These are phyloP conservation scores for Andinoacara biseriatus DNA, from an alignment of 2,113 vertebrate species.

Conservation along the genomic window DNA sequence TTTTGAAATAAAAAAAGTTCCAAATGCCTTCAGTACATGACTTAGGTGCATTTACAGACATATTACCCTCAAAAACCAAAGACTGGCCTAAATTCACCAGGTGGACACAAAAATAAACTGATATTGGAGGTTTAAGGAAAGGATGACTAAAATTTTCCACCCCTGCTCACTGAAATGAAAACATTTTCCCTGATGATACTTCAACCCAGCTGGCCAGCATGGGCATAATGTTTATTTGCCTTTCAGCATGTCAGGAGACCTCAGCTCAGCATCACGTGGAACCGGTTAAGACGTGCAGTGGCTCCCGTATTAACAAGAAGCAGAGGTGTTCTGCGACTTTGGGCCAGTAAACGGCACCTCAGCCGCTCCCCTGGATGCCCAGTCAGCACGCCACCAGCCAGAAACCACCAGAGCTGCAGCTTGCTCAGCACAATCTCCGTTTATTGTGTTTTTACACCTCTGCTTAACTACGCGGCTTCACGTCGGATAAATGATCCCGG, in stretches of 20 bases:
- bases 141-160: neutral
- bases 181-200: neutral
- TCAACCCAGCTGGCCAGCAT: neutral
- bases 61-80: neutral
- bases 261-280: neutral
- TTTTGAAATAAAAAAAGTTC: neutral
- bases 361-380: slow-evolving; percentile 28
- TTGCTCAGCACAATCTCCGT: slow-evolving; percentile 56
- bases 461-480: slow-evolving; percentile 27
- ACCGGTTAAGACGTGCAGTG: neutral
- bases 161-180: neutral
- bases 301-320: neutral
- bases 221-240: neutral
- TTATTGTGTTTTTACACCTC: slow-evolving; percentile 51
- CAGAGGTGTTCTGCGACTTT: slow-evolving; percentile 16
- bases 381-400: slow-evolving; percentile 62
- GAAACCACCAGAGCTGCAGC: slow-evolving; percentile 45
- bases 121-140: neutral
- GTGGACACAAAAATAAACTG: neutral
- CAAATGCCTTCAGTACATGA: accelerated
- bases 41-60: neutral
- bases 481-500: slow-evolving; percentile 33
- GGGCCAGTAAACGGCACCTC: slow-evolving; percentile 27
- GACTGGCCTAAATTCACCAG: neutral
- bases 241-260: neutral